Evolutionary conservation across 2,113 vertebrate species (phyloP).

Genomic region (Eulemur macaco): DNA sequence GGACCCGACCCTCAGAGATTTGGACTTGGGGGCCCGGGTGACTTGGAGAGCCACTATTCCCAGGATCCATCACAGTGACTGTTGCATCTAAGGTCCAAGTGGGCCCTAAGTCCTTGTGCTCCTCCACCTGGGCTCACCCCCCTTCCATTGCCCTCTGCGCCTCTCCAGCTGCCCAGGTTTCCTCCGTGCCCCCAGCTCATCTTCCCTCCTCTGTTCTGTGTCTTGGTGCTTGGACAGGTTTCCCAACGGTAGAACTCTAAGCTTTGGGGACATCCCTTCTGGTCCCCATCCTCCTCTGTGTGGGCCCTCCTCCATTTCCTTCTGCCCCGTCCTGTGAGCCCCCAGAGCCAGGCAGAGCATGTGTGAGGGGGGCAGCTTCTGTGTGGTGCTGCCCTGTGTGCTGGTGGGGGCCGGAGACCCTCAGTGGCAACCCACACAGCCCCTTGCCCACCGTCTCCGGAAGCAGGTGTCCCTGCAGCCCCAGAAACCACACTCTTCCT

Average conservation of each 20-base stretch:
- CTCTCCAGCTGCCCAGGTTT: not conserved
- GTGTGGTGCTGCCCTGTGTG: not conserved
- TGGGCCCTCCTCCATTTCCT: not conserved
- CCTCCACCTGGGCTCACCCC: no score
- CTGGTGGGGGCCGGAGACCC: not conserved
- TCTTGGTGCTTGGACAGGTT: not conserved
- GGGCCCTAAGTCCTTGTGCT: not conserved
- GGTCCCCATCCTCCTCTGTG: not conserved
- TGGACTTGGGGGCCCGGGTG: not conserved
- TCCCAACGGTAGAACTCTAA: not conserved
- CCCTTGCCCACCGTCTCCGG: rapidly evolving
- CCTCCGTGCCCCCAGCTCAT: not conserved
- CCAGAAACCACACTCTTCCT: not conserved
- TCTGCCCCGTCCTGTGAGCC: no score
- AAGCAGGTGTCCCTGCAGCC: rapidly evolving
- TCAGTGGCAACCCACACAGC: no score
- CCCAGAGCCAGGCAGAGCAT: not conserved
- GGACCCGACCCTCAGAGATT: not conserved
- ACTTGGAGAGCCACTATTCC: not conserved
- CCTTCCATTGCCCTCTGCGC: not conserved
- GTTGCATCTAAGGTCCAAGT: not conserved
- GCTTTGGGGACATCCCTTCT: not conserved
- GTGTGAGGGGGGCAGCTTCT: not conserved
- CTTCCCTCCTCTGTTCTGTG: not conserved
- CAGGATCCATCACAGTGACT: not conserved